phyloP scores from a whole-genome alignment of 2,113 vertebrate genomes.

The Addax nasomaculatus region DNA sequence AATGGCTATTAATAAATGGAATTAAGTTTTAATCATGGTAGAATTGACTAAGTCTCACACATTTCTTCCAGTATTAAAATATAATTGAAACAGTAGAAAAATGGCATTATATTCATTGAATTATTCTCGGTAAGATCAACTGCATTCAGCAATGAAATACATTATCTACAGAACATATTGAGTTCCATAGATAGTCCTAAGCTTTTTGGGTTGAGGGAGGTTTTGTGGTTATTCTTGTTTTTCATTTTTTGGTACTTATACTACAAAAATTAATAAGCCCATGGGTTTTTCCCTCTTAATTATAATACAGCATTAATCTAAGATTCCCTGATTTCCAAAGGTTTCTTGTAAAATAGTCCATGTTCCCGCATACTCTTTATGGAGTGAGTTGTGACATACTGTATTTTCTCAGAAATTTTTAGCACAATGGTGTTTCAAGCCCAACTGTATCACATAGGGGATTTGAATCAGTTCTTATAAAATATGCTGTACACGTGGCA shows the following conservation, averaged over 20 bases:
- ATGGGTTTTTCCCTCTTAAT: neutral
- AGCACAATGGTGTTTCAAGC: neutral
- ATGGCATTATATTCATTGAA: neutral
- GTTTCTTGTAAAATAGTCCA: neutral
- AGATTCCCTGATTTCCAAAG: neutral
- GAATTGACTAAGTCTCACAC: neutral
- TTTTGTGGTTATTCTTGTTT: neutral
- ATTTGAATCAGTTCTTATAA: neutral
- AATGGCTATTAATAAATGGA: conserved; percentile 17
- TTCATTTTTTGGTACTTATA: neutral
- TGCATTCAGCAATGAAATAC: neutral
- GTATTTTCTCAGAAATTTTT: neutral
- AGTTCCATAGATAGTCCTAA: neutral
- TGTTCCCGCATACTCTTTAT: neutral
- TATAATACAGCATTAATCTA: neutral
- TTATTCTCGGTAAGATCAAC: neutral
- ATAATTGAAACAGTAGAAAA: conserved; percentile 40
- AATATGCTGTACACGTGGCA: neutral
- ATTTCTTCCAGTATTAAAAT: conserved; percentile 35
- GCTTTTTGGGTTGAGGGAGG: neutral
- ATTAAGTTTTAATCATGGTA: conserved; percentile 36
- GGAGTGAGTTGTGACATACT: neutral
- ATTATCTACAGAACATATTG: neutral
- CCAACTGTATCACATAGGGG: neutral
- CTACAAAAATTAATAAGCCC: neutral